Evolutionary conservation across 2,888 invertebrate genomes (phyloP).

Genomic region (Selenia dentaria): DNA sequence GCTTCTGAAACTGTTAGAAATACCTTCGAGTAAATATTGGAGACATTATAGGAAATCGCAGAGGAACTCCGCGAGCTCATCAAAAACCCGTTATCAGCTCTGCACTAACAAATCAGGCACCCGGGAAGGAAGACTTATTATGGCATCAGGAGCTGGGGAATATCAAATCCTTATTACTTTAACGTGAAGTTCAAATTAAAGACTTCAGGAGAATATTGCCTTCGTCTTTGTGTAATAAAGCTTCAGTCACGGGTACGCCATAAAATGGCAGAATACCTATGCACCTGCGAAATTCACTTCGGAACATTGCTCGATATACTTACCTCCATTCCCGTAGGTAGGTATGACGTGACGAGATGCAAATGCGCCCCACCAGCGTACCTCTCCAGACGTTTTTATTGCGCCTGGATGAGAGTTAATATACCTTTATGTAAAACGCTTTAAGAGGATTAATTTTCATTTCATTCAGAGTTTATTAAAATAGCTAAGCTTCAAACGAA

Average conservation of each 20-base stretch:
- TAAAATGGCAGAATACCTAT: constrained; percentile 53
- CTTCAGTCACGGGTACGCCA: constrained; percentile 39
- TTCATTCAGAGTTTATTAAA: constrained; percentile 34
- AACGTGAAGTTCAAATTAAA: constrained; percentile 30
- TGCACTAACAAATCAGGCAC: constrained; percentile 49
- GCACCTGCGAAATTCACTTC: constrained; percentile 33
- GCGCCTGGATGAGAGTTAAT: constrained; percentile 61
- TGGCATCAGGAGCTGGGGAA: constrained; percentile 29
- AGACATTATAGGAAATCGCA: constrained; percentile 40
- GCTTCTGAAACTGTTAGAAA: constrained; percentile 13
- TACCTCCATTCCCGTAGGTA: constrained; percentile 1
- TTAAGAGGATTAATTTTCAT: constrained; percentile 45
- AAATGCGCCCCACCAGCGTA: constrained; percentile 52
- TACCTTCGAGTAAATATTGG: constrained; percentile 28
- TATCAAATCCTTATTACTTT: constrained; percentile 39
- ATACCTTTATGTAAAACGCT: constrained; percentile 61
- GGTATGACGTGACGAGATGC: background rate
- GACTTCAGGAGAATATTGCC: constrained; percentile 32
- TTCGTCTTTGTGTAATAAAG: constrained; percentile 45
- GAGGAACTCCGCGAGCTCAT: constrained; percentile 50
- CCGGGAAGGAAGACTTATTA: constrained; percentile 33
- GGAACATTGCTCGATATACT: no score
- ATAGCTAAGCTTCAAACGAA: constrained; percentile 21
- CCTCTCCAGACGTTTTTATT: constrained; percentile 66
- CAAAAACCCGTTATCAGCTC: constrained; percentile 64